A percentile compares a stretch with the other conserved stretches of the same genome.
phyloP scores from a whole-genome alignment of 2,888 invertebrate species.

The Aspidiotus rigidus region DNA sequence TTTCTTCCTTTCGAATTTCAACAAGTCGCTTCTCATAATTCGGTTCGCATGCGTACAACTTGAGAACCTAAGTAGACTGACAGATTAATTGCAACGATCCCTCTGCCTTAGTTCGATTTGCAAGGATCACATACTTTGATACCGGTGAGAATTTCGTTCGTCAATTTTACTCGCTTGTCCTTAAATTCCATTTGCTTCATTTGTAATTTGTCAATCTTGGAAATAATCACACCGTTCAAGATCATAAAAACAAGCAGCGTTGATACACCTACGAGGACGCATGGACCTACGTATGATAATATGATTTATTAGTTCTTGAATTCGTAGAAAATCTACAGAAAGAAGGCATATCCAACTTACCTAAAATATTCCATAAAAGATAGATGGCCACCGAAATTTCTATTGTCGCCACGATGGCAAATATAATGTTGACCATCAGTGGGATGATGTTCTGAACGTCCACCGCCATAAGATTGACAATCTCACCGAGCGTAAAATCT shows the following conservation, averaged over 20 bases:
- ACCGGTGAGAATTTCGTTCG: slow-evolving; percentile 39
- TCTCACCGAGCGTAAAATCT: slow-evolving; percentile 46
- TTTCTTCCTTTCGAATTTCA: slow-evolving; percentile 50
- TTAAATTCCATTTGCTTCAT: slow-evolving; percentile 49
- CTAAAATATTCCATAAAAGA: slow-evolving; percentile 45
- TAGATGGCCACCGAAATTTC: slow-evolving; percentile 50
- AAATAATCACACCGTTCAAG: slow-evolving; percentile 45
- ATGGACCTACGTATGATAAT: slow-evolving; percentile 44
- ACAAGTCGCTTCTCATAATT: slow-evolving; percentile 51
- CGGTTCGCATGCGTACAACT: slow-evolving; percentile 55
- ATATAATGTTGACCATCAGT: slow-evolving; percentile 45
- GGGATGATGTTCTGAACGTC: slow-evolving; percentile 47
- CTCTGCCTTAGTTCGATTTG: too few species aligned
- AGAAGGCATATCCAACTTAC: slow-evolving; percentile 35
- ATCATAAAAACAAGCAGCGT: slow-evolving; percentile 50
- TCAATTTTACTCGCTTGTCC: slow-evolving; percentile 48
- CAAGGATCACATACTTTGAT: slow-evolving; percentile 36
- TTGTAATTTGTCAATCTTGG: slow-evolving; percentile 45
- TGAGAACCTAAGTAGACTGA: slow-evolving; percentile 45
- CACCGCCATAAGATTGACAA: slow-evolving; percentile 48
- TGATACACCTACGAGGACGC: slow-evolving; percentile 53
- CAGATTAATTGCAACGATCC: too few species aligned
- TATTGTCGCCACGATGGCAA: slow-evolving; percentile 48
- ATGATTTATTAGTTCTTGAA: background rate
- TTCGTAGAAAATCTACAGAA: too few species aligned